Conservation (phyloP, 2,797 vertebrate species). For the Caiman crocodilus region DNA sequence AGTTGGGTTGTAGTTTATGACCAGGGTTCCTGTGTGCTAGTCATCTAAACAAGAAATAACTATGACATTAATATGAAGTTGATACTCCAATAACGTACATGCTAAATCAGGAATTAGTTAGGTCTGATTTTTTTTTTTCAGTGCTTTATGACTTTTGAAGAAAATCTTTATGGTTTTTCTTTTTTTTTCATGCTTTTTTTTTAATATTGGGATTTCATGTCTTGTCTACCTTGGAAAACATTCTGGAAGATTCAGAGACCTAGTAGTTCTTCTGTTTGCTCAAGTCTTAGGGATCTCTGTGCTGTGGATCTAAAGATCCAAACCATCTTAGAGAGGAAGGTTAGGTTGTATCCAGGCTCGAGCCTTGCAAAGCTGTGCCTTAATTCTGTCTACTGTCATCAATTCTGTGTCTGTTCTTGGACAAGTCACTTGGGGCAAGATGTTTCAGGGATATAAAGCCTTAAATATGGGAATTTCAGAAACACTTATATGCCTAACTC, state of each 20-base stretch:
- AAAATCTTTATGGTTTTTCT: neutral
- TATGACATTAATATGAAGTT: neutral
- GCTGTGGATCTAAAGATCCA: neutral
- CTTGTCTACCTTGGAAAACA: neutral
- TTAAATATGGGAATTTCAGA: neutral
- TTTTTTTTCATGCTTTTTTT: neutral
- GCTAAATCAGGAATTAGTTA: neutral
- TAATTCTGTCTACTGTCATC: neutral
- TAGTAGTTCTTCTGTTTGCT: neutral
- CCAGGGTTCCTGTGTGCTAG: accelerated
- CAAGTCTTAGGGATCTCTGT: neutral
- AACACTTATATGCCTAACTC: neutral
- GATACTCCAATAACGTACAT: neutral
- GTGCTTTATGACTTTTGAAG: neutral
- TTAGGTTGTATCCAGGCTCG: neutral
- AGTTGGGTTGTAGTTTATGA: neutral
- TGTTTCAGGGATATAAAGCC: neutral
- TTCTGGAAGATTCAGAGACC: neutral
- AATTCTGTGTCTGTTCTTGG: neutral
- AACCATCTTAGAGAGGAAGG: accelerated
- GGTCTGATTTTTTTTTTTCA: neutral
- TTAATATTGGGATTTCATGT: neutral
- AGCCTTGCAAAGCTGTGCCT: neutral
- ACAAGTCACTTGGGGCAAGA: neutral
- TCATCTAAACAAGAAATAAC: neutral